Evolutionary conservation across 2,113 vertebrate genomes (phyloP).

Genomic region (Microcebus murinus): DNA sequence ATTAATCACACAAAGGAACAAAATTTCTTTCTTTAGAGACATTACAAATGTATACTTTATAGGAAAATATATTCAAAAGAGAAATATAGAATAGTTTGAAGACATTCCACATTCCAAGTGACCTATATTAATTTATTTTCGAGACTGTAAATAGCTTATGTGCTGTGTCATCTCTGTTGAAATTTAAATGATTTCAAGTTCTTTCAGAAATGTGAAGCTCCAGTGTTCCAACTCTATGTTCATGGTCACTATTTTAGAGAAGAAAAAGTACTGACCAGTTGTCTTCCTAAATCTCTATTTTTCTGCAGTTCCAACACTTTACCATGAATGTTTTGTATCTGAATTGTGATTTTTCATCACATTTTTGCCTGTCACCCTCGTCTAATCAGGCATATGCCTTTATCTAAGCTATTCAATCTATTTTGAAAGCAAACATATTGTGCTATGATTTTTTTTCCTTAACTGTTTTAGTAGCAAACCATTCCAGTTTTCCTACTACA

Average conservation of each 20-base stretch:
- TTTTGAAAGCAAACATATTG: not conserved
- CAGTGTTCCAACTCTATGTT: not conserved
- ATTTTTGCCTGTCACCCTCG: not conserved
- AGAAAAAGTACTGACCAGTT: not conserved
- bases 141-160: not conserved
- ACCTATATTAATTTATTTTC: not conserved
- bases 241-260: not conserved
- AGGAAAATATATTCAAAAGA: not conserved
- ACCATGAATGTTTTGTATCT: not conserved
- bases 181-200: not conserved
- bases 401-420: not conserved
- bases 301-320: not conserved
- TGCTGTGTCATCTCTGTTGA: not conserved
- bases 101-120: not conserved
- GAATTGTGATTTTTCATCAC: not conserved
- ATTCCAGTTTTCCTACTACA: not conserved
- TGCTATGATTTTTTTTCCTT: not conserved
- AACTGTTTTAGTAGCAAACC: not conserved
- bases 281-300: not conserved
- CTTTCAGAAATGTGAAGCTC: not conserved
- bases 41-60: not conserved
- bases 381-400: not conserved
- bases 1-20: not conserved
- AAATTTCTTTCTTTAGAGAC: not conserved
- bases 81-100: not conserved